Evolutionary conservation across 2,797 vertebrate species (phyloP), one percentile per base, ranked within the genome.

Genomic region (Heliangelus exortis): DNA sequence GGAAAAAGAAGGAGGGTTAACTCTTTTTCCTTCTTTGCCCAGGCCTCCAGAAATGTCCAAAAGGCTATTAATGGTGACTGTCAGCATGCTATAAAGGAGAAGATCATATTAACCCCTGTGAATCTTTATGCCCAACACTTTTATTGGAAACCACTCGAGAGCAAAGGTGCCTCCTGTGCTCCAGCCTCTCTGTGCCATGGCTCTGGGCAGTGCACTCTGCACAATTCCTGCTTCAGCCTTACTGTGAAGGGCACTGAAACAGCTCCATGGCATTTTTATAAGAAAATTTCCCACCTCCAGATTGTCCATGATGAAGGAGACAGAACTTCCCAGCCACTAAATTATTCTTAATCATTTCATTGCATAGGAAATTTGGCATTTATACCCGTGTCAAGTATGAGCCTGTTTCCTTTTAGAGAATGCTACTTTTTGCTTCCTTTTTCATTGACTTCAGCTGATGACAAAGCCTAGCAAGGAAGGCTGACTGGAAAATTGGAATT

Each of bases 341-440:
- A 39, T 87, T 66, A 39, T 89, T 89, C 77, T 75, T 74, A 57
- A 85, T 36, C 58, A 81, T 75, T 92, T 93, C 81, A 87, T 33
- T 23, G 84, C 81, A 62, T 28, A 72, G 84, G 95, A 95, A 95
- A 90, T 86, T 58, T 94, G 81, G 77, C 87, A 78, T 92, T 95
- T 87, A 26, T 84, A 78, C 67, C 84, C 76, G 26, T 73, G 89
- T 89, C 68, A 87, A 89, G 23, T 82, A 66, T 39, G 15, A 91
- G 87, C 69, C 81, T 87, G 75, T 94, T 94, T 94, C 78, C 51
- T 89, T 91, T 91, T 85, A 89, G 39, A 29, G 6, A 93, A 84
- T 57, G 50, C 53, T 85, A 62, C 75, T 54, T 93, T 84, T 87
- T 69, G 65, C 82, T 95, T 91, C 84, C 54, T 86, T 84, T 81